Conservation (phyloP, 2,113 vertebrate genomes). For the Illadopsis cleaveri region DNA sequence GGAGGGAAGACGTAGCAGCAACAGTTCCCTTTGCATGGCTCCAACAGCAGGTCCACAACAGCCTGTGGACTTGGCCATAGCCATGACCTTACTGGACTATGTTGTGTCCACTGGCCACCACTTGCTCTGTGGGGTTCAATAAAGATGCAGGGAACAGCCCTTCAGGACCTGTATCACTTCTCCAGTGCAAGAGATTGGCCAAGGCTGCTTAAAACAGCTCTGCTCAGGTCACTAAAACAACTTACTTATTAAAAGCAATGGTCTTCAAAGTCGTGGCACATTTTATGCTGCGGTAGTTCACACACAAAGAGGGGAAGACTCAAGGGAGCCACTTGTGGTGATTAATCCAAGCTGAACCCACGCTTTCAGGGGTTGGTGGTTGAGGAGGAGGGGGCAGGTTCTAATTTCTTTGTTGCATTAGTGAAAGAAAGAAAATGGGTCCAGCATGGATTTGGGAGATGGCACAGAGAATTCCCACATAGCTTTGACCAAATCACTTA, state of each 20-base stretch:
- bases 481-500: background rate
- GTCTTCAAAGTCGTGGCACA: background rate
- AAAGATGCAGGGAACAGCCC: background rate
- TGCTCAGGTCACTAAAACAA: background rate
- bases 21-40: background rate
- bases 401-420: background rate
- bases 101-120: fast-evolving
- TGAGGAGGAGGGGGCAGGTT: background rate
- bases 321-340: background rate
- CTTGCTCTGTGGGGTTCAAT: background rate
- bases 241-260: background rate
- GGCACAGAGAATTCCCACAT: background rate
- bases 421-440: background rate
- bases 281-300: background rate
- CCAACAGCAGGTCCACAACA: background rate
- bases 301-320: background rate
- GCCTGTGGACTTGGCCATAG: background rate
- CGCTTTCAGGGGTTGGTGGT: background rate
- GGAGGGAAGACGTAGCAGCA: background rate
- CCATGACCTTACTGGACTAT: fast-evolving
- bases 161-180: fast-evolving
- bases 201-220: background rate
- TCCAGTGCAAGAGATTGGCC: too few relatives aligned
- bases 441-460: background rate
- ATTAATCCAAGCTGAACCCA: background rate